Evolutionary conservation across 2,888 invertebrate genomes (phyloP).

Genomic region (Isoperla grammatica): DNA sequence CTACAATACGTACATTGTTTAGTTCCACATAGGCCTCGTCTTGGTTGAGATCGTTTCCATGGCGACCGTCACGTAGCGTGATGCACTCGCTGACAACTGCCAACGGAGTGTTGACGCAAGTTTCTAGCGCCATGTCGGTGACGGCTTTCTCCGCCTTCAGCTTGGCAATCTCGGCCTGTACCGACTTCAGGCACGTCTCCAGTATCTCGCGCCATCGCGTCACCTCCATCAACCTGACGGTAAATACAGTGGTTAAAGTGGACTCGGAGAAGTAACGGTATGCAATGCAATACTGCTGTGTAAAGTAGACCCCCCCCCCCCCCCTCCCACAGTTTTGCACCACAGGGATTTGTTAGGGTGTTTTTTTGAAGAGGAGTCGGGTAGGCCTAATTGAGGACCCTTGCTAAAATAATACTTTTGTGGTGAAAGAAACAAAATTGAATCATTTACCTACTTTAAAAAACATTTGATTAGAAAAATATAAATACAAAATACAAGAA

Average conservation of each 20-base stretch:
- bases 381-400: no score
- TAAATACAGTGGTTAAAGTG: no score
- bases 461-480: no score
- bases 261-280: no score
- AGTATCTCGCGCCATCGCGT: constrained; percentile 59
- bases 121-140: constrained; percentile 68
- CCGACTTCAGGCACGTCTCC: constrained; percentile 53
- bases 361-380: neutral
- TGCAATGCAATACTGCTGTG: no score
- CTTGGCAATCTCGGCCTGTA: constrained; percentile 58
- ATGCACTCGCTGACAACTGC: constrained; percentile 67
- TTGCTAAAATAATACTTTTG: no score
- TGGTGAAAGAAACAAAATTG: no score
- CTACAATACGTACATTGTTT: constrained; percentile 52
- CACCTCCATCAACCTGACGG: constrained; percentile 36
- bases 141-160: constrained; percentile 66
- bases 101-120: constrained; percentile 60
- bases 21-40: constrained; percentile 72
- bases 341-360: neutral
- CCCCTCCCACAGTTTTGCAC: neutral
- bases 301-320: no score
- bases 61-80: constrained; percentile 68
- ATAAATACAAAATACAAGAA: no score
- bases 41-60: constrained; percentile 66
- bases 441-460: no score